Percentiles rank a stretch among this genome's conserved stretches.
These are phyloP conservation scores for Temnothorax nylanderi DNA, from an alignment of 1,140 invertebrate genomes.

Conservation along the genomic window DNA sequence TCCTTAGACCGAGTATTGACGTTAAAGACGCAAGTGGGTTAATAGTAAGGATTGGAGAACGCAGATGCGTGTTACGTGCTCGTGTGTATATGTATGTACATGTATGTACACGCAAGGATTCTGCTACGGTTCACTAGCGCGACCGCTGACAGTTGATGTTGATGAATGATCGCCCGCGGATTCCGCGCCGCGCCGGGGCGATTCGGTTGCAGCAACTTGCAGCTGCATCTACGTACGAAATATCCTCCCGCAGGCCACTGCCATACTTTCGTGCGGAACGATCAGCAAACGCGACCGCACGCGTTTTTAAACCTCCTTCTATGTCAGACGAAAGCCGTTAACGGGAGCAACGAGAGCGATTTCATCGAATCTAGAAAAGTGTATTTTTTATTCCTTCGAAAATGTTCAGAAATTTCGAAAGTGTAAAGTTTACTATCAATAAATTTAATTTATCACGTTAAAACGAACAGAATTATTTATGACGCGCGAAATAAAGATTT, in stretches of 20 bases:
- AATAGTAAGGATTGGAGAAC: conserved; percentile 63
- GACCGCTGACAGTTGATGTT: conserved; percentile 60
- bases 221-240: conserved; percentile 44
- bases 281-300: neutral
- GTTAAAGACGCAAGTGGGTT: conserved; percentile 72
- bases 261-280: conserved; percentile 66
- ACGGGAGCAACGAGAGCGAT: conserved; percentile 77
- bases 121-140: conserved; percentile 31
- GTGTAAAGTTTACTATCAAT: neutral
- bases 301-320: conserved; percentile 60
- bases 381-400: neutral
- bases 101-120: conserved; percentile 11
- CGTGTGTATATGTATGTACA: neutral
- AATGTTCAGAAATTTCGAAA: neutral
- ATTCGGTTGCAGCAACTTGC: conserved; percentile 47
- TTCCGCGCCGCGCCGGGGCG: conserved; percentile 2
- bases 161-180: conserved; percentile 67
- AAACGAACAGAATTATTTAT: neutral
- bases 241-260: conserved; percentile 51
- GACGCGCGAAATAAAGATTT: neutral
- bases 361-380: conserved; percentile 60
- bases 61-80: neutral
- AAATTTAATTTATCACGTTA: neutral
- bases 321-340: conserved; percentile 46
- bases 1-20: conserved; percentile 33